phyloP scores from a whole-genome alignment of 1,140 invertebrate species.

The Brachionus calyciflorus region DNA sequence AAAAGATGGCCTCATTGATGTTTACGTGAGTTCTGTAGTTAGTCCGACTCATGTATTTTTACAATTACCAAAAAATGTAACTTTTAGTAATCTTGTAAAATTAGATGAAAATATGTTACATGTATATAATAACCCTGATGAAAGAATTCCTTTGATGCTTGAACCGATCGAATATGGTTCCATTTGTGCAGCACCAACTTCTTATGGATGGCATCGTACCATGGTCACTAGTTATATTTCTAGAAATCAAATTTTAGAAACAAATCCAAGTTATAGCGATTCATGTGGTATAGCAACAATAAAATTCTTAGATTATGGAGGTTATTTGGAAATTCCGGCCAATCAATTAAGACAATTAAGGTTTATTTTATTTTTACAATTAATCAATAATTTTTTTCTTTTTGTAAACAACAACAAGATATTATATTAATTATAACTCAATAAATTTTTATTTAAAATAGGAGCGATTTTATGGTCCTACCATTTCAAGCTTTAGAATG shows the following conservation, averaged over 20 bases:
- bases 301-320: slow-evolving; percentile 88
- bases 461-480: slow-evolving; percentile 82
- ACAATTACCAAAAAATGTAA: slow-evolving; percentile 86
- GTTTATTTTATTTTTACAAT: slow-evolving; percentile 47
- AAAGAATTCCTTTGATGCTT: slow-evolving; percentile 62
- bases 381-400: too few species aligned
- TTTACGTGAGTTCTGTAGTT: slow-evolving; percentile 72
- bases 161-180: slow-evolving; percentile 69
- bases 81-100: slow-evolving; percentile 74
- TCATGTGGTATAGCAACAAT: slow-evolving; percentile 68
- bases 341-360: slow-evolving; percentile 75
- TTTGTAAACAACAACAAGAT: not conserved
- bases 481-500: slow-evolving; percentile 95
- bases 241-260: slow-evolving; percentile 51
- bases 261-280: slow-evolving; percentile 48
- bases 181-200: slow-evolving; percentile 77
- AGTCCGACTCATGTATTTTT: slow-evolving; percentile 82
- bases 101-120: slow-evolving; percentile 68
- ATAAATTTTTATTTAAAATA: slow-evolving; percentile 47
- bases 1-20: slow-evolving; percentile 34
- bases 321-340: slow-evolving; percentile 75
- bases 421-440: not conserved
- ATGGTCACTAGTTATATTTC: slow-evolving; percentile 67
- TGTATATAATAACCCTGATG: slow-evolving; percentile 61
- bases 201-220: slow-evolving; percentile 80